A percentile compares a stretch with the other conserved stretches of the same genome.
These are phyloP conservation scores for Coregonus sp. DNA, from an alignment of 2,797 vertebrate species.

Conservation along the genomic window DNA sequence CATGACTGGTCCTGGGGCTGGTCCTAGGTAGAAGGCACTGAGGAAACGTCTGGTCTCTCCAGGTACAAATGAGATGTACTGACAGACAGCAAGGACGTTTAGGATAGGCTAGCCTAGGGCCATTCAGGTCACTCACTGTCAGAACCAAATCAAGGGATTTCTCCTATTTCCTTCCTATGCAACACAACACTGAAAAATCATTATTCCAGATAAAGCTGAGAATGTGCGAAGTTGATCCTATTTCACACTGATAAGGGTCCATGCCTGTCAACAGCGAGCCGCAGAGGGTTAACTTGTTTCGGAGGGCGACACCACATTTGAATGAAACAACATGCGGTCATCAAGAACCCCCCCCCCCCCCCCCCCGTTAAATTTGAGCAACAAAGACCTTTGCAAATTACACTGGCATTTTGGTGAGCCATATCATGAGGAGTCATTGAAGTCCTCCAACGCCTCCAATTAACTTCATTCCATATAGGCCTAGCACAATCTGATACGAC, in stretches of 20 bases:
- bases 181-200: too few relatives aligned
- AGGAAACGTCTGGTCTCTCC: too few relatives aligned
- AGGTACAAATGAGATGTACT: too few relatives aligned
- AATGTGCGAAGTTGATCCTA: background rate
- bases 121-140: too few relatives aligned
- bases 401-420: constrained; percentile 21
- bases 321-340: background rate
- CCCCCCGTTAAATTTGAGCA: too few relatives aligned
- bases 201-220: background rate
- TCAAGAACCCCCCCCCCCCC: background rate
- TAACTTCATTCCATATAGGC: constrained; percentile 28
- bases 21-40: too few relatives aligned
- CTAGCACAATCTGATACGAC: constrained; percentile 29
- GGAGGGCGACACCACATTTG: background rate
- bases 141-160: too few relatives aligned
- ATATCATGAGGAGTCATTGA: constrained; percentile 22
- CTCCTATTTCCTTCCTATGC: too few relatives aligned
- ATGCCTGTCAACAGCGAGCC: background rate
- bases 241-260: background rate
- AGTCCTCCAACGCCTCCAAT: constrained; percentile 38
- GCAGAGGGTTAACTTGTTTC: background rate
- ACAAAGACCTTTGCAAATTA: constrained; percentile 1
- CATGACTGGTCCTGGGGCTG: too few relatives aligned
- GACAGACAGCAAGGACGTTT: too few relatives aligned
- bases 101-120: too few relatives aligned